phyloP scores from a whole-genome alignment of 2,113 vertebrate species.

The Scartelaos histophorus region DNA sequence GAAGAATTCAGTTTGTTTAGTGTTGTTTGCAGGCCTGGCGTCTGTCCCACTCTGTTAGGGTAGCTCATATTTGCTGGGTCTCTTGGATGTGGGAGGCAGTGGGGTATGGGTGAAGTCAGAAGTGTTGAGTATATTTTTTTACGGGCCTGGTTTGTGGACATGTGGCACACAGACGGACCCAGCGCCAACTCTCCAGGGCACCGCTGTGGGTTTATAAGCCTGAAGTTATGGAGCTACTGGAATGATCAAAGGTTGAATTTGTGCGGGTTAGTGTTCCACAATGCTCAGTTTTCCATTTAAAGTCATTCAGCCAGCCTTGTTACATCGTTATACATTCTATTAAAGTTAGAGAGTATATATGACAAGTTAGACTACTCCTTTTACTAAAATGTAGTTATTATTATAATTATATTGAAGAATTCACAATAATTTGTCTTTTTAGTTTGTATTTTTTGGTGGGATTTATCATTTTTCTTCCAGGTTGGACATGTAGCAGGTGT shows the following conservation, averaged over 20 bases:
- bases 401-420: no score
- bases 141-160: constrained; percentile 41
- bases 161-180: constrained; percentile 61
- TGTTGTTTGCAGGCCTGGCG: constrained; percentile 47
- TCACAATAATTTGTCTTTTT: no score
- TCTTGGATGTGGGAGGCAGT: constrained; percentile 6
- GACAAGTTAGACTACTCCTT: no score
- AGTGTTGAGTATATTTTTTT: constrained; percentile 38
- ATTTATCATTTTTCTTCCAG: no score
- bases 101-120: constrained; percentile 35
- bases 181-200: constrained; percentile 39
- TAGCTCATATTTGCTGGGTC: constrained; percentile 52
- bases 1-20: constrained; percentile 41
- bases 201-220: constrained; percentile 33
- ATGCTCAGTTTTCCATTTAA: constrained; percentile 5
- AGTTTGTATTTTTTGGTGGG: no score
- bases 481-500: no score
- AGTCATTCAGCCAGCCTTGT: not conserved
- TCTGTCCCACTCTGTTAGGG: constrained; percentile 32
- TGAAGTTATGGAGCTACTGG: constrained; percentile 54
- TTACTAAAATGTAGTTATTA: no score
- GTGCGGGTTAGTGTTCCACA: constrained; percentile 9
- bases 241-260: constrained; percentile 51
- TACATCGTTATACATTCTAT: not conserved
- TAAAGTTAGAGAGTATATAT: not conserved